Base-by-base conservation (phyloP, 2,888 invertebrate species). In the Oeneis ivallda region DNA sequence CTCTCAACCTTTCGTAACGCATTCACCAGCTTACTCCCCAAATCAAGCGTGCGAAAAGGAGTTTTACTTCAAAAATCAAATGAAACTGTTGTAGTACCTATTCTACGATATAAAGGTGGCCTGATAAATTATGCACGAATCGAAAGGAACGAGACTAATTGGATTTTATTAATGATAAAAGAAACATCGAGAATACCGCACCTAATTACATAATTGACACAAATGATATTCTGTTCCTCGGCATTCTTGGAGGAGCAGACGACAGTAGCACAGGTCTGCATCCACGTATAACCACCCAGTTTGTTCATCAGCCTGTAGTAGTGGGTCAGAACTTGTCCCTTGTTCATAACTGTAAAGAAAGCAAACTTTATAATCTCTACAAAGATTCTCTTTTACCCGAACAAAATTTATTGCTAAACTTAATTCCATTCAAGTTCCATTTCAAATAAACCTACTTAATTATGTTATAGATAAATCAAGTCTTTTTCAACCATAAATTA, bases 161-260 rank as follows among this genome's bases (percentile, higher is more conserved):
- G 15, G 1, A 11, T 11, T 49, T 49, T 9, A 11, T 8, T 11
- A 9, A 11, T 11, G 4, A 10, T 11, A 26, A 49, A 50, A 47
- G 11, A 3, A 49, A 49, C 4, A 19, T 26, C 2, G 26, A 26
- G 5, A 11, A 50, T 26, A 19, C 11, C 11, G 1, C 71, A 98
- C 98, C 98, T 98, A 80, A 99, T 96, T 71, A 99, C 97, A 88
- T 98, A 98, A 92, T 98, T 98, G 79, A 99, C 98, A 83, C 98
- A 98, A 73, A 99, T 98, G 76, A 99, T 98, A 82, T 98, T 98
- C 88, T 98, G 98, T 83, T 99, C 98, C 71, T 99, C 98, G 7
- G 97, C 96, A 80, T 98, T 98, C 90, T 98, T 99, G 62, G 97
- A 96, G 81, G 96, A 98, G 91, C 98, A 98, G 65, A 99, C 97